Conservation (phyloP, 1,140 invertebrate genomes). For the Camponotus floridanus region DNA sequence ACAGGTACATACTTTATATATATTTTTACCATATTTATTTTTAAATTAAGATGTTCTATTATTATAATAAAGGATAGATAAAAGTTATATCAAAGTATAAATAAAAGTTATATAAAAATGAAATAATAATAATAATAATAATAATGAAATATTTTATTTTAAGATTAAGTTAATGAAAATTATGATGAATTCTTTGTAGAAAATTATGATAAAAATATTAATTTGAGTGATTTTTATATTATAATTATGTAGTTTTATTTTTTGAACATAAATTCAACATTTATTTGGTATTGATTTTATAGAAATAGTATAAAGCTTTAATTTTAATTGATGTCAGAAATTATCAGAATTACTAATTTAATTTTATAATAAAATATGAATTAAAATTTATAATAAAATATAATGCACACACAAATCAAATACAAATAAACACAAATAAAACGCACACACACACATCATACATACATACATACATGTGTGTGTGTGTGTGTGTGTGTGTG, state of each 20-base stretch:
- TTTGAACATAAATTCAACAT: neutral
- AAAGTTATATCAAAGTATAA: no score
- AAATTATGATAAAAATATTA: no score
- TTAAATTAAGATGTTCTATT: conserved; percentile 3
- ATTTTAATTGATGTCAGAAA: neutral
- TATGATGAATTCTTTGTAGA: no score
- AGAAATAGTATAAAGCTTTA: neutral
- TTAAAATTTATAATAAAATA: no score
- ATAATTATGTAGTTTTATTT: neutral
- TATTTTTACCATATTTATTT: neutral
- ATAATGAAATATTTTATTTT: no score
- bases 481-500: neutral
- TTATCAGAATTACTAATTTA: neutral
- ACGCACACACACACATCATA: neutral
- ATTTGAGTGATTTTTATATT: no score
- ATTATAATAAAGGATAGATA: neutral
- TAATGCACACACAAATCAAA: no score
- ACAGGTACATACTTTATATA: neutral
- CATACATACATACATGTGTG: neutral
- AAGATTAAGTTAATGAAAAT: no score
- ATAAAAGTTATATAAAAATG: neutral
- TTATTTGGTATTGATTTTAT: neutral
- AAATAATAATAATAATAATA: no score
- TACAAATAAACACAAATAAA: neutral
- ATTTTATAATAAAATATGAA: neutral